Conservation (phyloP, 2,888 invertebrate species). For the Germaria angustata region DNA sequence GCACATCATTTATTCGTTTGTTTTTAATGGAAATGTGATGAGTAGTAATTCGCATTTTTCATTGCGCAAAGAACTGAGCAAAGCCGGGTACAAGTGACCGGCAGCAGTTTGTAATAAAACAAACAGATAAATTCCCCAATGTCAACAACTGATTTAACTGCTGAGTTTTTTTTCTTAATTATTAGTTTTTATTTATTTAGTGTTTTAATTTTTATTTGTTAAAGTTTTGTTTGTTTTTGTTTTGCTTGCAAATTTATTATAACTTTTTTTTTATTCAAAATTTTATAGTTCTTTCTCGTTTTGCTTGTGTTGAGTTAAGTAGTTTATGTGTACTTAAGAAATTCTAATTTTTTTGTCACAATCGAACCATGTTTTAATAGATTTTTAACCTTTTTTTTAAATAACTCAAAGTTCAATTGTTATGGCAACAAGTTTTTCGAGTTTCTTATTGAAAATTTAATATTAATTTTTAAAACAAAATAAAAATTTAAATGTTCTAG, state of each 20-base stretch:
- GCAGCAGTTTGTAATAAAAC: not conserved
- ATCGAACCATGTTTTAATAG: not conserved
- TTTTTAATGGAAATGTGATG: too few species aligned
- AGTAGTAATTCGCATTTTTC: too few species aligned
- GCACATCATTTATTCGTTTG: too few species aligned
- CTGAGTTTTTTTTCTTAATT: slow-evolving; percentile 55
- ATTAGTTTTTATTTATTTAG: slow-evolving; percentile 24
- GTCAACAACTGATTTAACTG: slow-evolving; percentile 61
- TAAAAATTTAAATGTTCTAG: too few species aligned
- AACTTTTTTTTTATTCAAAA: slow-evolving; percentile 11
- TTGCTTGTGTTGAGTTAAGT: slow-evolving; percentile 54
- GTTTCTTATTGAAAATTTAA: too few species aligned
- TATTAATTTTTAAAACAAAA: too few species aligned
- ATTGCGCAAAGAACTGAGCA: not conserved
- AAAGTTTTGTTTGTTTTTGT: slow-evolving; percentile 23
- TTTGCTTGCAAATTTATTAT: slow-evolving; percentile 18
- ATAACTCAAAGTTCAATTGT: slow-evolving; percentile 45
- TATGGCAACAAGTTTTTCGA: slow-evolving; percentile 47
- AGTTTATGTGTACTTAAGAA: slow-evolving; percentile 43
- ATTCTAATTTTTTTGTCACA: not conserved
- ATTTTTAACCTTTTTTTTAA: not conserved
- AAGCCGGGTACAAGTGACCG: not conserved
- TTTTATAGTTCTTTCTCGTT: slow-evolving; percentile 10
- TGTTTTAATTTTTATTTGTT: slow-evolving; percentile 26
- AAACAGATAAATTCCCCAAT: slow-evolving; percentile 57